Evolutionary conservation across 2,797 vertebrate species (phyloP).

Genomic region (Morelia viridis): DNA sequence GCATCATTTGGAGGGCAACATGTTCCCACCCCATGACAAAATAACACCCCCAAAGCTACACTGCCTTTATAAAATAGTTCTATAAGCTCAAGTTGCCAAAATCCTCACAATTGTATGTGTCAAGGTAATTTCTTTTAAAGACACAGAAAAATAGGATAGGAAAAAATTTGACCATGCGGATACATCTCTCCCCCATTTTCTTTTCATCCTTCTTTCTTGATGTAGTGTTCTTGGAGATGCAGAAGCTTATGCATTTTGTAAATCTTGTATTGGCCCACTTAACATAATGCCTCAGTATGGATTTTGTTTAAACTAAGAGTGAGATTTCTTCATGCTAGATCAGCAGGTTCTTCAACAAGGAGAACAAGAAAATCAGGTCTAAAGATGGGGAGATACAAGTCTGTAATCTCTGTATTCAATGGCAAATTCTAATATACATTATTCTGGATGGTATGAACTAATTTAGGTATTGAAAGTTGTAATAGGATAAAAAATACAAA

Average conservation of each 20-base stretch:
- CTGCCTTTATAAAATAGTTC: not conserved
- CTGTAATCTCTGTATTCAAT: not conserved
- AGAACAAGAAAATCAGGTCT: not conserved
- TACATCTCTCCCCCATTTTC: not conserved
- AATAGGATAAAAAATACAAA: not conserved
- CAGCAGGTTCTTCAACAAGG: conserved; percentile 51
- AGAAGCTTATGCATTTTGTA: not conserved
- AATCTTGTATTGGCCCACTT: not conserved
- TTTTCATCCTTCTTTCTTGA: not conserved
- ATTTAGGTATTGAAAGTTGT: not conserved
- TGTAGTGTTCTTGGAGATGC: not conserved
- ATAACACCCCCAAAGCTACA: not conserved
- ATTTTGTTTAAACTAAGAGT: conserved; percentile 6
- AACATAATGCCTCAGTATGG: not conserved
- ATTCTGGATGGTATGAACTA: not conserved
- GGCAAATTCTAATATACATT: not conserved
- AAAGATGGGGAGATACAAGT: conserved; percentile 4
- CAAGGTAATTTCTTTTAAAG: not conserved
- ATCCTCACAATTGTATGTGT: not conserved
- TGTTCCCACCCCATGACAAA: not conserved
- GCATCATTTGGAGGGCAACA: not conserved
- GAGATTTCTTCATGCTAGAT: conserved; percentile 42
- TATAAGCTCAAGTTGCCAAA: not conserved
- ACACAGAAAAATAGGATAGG: not conserved
- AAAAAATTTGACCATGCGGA: not conserved